Percentiles rank a stretch among this genome's conserved stretches.
Conservation (phyloP, 2,888 invertebrate genomes). For the Gastrophysa polygoni region DNA sequence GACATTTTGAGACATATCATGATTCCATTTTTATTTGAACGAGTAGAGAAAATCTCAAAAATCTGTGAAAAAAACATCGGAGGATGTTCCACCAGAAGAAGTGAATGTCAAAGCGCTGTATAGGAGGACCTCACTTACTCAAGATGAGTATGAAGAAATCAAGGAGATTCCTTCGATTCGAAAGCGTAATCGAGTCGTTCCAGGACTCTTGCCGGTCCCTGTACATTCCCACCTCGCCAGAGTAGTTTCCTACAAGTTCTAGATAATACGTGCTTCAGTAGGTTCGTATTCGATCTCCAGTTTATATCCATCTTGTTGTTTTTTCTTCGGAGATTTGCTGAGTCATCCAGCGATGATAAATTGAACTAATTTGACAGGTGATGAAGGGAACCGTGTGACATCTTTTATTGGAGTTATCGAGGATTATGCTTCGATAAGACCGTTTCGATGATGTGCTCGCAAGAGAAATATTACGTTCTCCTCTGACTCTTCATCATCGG, state of each 20-base stretch:
- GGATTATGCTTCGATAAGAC: slow-evolving; percentile 17
- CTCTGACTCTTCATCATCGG: too few species aligned
- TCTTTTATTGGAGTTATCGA: slow-evolving; percentile 8
- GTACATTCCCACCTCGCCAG: background rate
- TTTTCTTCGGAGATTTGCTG: slow-evolving; percentile 20
- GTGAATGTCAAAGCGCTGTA: too few species aligned
- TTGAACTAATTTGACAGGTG: slow-evolving; percentile 30
- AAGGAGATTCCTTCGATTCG: background rate
- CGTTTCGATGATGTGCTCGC: too few species aligned
- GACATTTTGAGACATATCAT: too few species aligned
- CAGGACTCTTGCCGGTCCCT: too few species aligned
- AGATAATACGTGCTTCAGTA: slow-evolving; percentile 1
- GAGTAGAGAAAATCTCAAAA: too few species aligned
- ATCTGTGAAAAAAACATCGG: too few species aligned
- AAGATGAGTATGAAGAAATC: too few species aligned
- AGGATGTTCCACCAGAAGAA: too few species aligned
- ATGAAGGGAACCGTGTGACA: slow-evolving; percentile 23
- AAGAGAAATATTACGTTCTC: too few species aligned
- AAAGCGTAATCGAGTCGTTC: background rate
- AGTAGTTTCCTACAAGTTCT: background rate
- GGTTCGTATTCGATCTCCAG: slow-evolving; percentile 18
- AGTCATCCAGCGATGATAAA: slow-evolving; percentile 24
- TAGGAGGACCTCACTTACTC: too few species aligned
- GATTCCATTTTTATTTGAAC: too few species aligned
- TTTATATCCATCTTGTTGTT: slow-evolving; percentile 25